phyloP scores from a whole-genome alignment of 2,888 invertebrate genomes.

The Drosophila antonietae region DNA sequence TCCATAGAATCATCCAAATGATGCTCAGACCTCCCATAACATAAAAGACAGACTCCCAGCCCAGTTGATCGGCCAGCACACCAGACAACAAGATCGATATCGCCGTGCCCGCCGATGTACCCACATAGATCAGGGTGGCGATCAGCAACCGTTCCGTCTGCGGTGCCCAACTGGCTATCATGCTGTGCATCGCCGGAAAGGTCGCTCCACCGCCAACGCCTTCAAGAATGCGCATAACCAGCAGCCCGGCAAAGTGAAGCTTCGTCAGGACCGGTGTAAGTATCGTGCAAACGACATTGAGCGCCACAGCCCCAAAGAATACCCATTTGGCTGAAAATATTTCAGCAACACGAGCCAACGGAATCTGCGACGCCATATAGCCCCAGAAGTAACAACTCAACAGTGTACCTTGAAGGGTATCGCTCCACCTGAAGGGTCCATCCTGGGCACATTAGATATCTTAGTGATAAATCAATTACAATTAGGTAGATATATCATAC shows the following conservation, averaged over 20 bases:
- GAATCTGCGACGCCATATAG: constrained; percentile 4
- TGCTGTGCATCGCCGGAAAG: neutral
- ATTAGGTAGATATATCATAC: neutral
- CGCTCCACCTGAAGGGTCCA: neutral
- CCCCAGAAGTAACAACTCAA: constrained; percentile 4
- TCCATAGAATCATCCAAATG: constrained; percentile 1
- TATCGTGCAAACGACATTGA: neutral
- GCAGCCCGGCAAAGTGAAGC: neutral
- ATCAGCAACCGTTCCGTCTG: neutral
- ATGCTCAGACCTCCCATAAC: constrained; percentile 1
- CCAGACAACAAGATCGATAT: neutral
- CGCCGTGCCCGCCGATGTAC: neutral
- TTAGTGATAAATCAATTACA: neutral
- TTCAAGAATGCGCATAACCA: neutral
- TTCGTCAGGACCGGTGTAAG: neutral
- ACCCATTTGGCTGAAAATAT: constrained; percentile 1
- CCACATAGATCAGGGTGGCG: constrained; percentile 4
- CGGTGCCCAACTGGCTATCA: constrained; percentile 4
- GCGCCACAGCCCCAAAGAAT: neutral
- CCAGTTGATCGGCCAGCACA: neutral
- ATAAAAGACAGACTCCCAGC: constrained; percentile 3
- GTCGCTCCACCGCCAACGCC: neutral
- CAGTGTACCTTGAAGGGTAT: neutral
- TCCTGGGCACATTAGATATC: neutral
- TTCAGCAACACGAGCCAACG: neutral